Percentiles rank a stretch among this genome's conserved stretches.
Evolutionary conservation across 2,113 vertebrate species (phyloP).

Genomic region (Colossoma macropomum): DNA sequence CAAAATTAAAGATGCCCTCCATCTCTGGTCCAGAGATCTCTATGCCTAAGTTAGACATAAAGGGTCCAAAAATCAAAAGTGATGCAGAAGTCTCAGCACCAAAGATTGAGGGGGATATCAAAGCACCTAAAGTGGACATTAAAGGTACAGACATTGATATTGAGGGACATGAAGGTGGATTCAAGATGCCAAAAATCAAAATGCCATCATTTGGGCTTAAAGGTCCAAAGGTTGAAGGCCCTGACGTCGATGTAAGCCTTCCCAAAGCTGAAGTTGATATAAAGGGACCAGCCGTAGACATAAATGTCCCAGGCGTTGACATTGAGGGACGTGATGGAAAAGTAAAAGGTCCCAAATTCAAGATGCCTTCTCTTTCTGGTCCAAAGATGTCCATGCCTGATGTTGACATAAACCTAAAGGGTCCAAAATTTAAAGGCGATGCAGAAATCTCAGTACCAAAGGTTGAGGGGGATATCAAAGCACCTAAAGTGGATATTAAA

Average conservation of each 20-base stretch:
- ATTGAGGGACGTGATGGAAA: background rate
- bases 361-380: conserved; percentile 48
- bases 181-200: conserved; percentile 61
- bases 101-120: too few species aligned
- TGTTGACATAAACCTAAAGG: conserved; percentile 55
- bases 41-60: too few species aligned
- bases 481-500: background rate
- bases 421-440: background rate
- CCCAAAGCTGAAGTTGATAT: background rate
- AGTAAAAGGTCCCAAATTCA: conserved; percentile 43
- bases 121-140: background rate
- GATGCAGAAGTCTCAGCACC: too few species aligned
- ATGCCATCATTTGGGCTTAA: conserved; percentile 48
- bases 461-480: background rate
- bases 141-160: conserved; percentile 36
- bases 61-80: too few species aligned
- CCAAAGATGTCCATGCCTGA: conserved; percentile 66
- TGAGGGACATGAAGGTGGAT: conserved; percentile 63
- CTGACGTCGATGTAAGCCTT: background rate
- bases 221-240: background rate
- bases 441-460: background rate
- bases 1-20: too few species aligned
- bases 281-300: too few species aligned
- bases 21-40: too few species aligned
- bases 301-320: background rate